These are phyloP conservation scores for Byasa hedistus DNA, from an alignment of 2,888 invertebrate species.

Conservation along the genomic window DNA sequence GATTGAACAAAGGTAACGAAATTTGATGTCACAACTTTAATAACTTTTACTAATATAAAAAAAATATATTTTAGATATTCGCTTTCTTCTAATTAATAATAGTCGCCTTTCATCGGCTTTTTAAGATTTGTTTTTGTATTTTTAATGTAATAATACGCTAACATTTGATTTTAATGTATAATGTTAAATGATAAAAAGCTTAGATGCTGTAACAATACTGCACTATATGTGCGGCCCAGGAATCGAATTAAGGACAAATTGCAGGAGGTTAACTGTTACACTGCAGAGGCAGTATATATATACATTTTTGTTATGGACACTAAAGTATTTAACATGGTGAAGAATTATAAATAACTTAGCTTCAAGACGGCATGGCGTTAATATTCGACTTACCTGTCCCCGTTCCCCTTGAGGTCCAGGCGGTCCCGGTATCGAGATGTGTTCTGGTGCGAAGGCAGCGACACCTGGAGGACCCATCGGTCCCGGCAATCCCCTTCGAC, in stretches of 20 bases:
- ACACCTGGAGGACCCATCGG: conserved; percentile 61
- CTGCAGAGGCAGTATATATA: no score
- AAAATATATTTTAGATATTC: no score
- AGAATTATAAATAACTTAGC: background rate
- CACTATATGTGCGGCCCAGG: no score
- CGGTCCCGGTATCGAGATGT: conserved; percentile 48
- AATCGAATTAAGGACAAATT: no score
- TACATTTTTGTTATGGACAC: background rate
- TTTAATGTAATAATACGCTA: no score
- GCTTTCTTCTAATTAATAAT: no score
- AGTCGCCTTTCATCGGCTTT: no score
- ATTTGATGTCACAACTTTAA: background rate
- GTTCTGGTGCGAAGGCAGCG: conserved; percentile 46
- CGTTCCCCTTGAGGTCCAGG: conserved; percentile 66
- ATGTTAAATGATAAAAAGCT: no score
- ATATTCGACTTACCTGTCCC: conserved; percentile 50
- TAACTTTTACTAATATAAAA: background rate
- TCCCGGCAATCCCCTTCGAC: conserved; percentile 61
- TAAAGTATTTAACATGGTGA: background rate
- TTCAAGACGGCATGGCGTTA: background rate
- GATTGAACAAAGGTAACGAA: conserved; percentile 35
- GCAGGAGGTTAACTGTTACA: no score
- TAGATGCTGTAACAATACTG: no score
- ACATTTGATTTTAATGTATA: no score
- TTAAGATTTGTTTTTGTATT: no score